Evolutionary conservation across 2,888 invertebrate species (phyloP), one percentile per base, ranked within the genome.

Genomic region (Spatulosminthurus flaviceps): DNA sequence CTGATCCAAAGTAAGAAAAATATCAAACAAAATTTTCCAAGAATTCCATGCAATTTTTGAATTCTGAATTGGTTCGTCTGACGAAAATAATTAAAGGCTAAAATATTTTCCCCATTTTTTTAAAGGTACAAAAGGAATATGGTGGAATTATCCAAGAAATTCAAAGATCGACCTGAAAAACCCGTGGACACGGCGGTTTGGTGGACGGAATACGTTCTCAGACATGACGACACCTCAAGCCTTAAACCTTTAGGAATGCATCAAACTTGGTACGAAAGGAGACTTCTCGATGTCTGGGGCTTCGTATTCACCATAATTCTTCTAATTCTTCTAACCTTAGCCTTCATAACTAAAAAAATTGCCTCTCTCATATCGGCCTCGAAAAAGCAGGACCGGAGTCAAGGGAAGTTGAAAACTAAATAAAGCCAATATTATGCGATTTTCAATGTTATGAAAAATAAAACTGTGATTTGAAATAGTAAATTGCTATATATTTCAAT

Each of bases 1-100:
- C 74, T 21, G 64, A 79, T 64, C 67, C 69, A 9, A 76, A 79
- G 81, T 81, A 71, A 61, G 71, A 19, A 64, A 22, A 64, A 19
- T 64, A 9, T 64, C 60, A 60, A 60, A n/a, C n/a, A n/a, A n/a
- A 61, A 7, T 61, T 61, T 41, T 41, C 13, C 7, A 9, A 9
- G 41, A 41, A 41, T 41, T 41, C 7, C 41, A 41, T 41, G 7
- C 13, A 7, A 41, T 41, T 41, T 41, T 41, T 41, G 41, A 41
- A 9, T 13, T 7, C 7, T 9, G 41, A 41, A 41, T 41, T 13
- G 41, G 13, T 41, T 41, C 13, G 13, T 41, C 41, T 13, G 9
- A 13, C 41, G 41, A 41, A 41, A 41, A 41, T 41, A 9, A 41
- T 41, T 41, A n/a, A n/a, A n/a, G n/a, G n/a, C n/a, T n/a, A n/a